Evolutionary conservation across 2,113 vertebrate genomes (phyloP).

Genomic region (Tachuris rubrigastra): DNA sequence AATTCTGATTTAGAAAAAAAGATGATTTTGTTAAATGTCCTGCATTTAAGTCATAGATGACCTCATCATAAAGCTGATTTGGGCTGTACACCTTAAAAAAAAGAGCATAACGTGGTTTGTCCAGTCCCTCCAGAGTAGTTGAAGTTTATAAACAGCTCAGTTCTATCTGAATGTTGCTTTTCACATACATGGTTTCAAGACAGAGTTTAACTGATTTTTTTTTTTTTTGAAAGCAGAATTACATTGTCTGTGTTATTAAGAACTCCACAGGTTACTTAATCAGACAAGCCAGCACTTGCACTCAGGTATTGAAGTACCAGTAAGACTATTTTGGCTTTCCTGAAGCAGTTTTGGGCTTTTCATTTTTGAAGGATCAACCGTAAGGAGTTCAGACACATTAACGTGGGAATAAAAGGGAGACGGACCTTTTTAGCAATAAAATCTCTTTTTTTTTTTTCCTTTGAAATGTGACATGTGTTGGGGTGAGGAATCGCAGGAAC

Average conservation of each 20-base stretch:
- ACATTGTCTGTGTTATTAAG: slow-evolving; percentile 20
- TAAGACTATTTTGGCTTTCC: not conserved
- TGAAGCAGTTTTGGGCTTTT: not conserved
- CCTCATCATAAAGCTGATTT: not conserved
- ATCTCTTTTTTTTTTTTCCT: not conserved
- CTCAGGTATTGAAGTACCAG: not conserved
- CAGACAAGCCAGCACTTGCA: slow-evolving; percentile 50
- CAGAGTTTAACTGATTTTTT: not conserved
- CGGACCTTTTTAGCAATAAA: not conserved
- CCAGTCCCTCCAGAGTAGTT: not conserved
- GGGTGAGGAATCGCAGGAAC: not conserved
- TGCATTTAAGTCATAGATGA: not conserved
- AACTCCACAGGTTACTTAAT: slow-evolving; percentile 25
- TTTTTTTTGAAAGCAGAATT: not conserved
- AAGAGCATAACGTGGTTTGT: not conserved
- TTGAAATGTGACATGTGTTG: not conserved
- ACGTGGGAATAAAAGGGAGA: not conserved
- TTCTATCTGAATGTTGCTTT: not conserved
- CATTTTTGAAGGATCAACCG: not conserved
- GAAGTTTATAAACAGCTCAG: not conserved
- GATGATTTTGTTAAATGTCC: not conserved
- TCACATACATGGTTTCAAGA: not conserved
- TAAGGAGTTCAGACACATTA: not conserved
- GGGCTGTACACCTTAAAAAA: not conserved
- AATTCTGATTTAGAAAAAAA: not conserved